Evolutionary conservation across 2,797 vertebrate species (phyloP).

Genomic region (Vespertilio murinus): DNA sequence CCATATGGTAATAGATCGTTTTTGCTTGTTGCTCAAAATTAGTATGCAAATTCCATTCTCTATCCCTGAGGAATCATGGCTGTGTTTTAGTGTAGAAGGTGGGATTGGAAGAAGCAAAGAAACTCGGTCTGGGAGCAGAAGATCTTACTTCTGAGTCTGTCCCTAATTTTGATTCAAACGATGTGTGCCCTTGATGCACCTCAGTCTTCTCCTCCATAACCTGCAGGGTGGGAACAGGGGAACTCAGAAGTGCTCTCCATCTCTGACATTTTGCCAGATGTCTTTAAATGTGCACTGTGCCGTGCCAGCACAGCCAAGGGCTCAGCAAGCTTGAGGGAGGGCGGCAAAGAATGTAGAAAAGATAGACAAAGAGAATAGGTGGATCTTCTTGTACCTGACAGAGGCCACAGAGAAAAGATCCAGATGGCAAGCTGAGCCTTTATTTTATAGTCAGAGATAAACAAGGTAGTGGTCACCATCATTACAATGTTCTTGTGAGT

Average conservation of each 20-base stretch:
- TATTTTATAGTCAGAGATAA: no score
- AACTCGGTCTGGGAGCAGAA: neutral
- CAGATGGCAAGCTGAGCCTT: no score
- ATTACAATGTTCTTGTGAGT: no score
- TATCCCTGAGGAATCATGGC: neutral
- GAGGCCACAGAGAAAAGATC: no score
- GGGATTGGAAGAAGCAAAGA: neutral
- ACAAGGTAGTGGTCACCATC: no score
- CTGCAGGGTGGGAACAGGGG: neutral
- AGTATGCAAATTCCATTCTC: neutral
- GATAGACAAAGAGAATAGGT: no score
- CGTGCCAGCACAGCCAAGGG: no score
- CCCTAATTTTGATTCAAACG: neutral
- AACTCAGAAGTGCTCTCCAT: neutral
- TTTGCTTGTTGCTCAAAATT: neutral
- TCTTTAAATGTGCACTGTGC: neutral
- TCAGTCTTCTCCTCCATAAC: neutral
- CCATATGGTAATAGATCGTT: neutral
- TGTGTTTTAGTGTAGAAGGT: neutral
- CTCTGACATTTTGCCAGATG: neutral
- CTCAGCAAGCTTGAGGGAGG: no score
- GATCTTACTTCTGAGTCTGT: neutral
- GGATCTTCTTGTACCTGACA: no score
- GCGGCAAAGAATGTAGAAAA: no score
- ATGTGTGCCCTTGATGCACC: neutral